Evolutionary conservation across 2,113 vertebrate genomes (phyloP), one percentile per base, ranked within the genome.

Genomic region (Laterallus jamaicensis): DNA sequence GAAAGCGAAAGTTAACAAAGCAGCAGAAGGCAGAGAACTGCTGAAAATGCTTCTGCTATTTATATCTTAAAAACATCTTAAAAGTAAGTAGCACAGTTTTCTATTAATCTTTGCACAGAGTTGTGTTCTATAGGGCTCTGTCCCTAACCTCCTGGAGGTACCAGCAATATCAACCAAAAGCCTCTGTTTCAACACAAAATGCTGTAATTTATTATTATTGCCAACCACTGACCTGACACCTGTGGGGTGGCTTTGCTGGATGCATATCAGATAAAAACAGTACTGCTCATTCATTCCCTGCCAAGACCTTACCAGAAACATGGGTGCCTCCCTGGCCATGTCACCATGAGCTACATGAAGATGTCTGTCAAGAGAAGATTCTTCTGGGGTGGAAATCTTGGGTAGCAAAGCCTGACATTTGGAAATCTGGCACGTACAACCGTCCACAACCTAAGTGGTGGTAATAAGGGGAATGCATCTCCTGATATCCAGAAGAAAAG

Each of bases 371-470:
- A 19, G 32, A 91, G 24, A 44, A 67, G 14, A 10, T 31, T 69
- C 13, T 78, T 55, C n/a, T 50, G 31, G 64, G 47, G 37, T 37
- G 89, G 37, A 91, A 86, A 83, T 18, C 50, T 70, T 31, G n/a
- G 24, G 40, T 4, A 90, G 35, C 58, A 92, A 93, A 92, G n/a
- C 13, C 55, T 88, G 55, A 55, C 31, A 63, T 63, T 58, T 47
- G 28, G 22, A 84, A 93, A 19, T 58, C 28, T 55, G 52, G 63
- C 25, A 50, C 10, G 28, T 50, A 58, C 7, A 67, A n/a, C 15
- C 11, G 37, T 11, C 24, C 44, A 59, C 7, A 71, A 35, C 17
- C 11, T 81, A 0, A 0, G 14, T 55, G 52, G 26, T 1, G 1
- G 37, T 55, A 77, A 76, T n/a, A 66, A 90, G 0, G 2, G 25